Conservation (phyloP, 23 tunicate species). For the Ciona savignyi region DNA sequence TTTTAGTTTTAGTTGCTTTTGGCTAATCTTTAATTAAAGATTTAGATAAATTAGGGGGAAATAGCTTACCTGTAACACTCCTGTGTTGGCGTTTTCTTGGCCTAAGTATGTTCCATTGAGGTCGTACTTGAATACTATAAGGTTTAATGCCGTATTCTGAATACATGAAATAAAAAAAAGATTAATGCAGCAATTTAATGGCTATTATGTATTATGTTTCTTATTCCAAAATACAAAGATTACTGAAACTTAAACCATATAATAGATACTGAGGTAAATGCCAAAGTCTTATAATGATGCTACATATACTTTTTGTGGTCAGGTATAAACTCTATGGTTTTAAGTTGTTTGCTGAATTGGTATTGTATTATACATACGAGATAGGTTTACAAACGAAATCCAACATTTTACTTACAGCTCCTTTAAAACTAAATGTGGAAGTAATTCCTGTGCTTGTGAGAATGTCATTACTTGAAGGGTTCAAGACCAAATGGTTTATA, state of each 20-base stretch:
- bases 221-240: too few relatives aligned
- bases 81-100: constrained; percentile 31
- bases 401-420: constrained; percentile 28
- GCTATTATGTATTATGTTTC: not conserved
- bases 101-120: constrained; percentile 79
- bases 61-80: constrained; percentile 59
- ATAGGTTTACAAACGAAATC: too few relatives aligned
- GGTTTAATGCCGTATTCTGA: constrained; percentile 36
- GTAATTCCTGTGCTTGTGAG: constrained; percentile 26
- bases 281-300: too few relatives aligned
- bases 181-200: too few relatives aligned
- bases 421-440: constrained; percentile 23
- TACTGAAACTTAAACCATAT: too few relatives aligned
- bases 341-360: too few relatives aligned
- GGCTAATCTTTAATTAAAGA: too few relatives aligned
- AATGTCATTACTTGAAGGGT: constrained; percentile 1
- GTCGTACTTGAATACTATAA: constrained; percentile 57
- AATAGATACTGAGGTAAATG: too few relatives aligned
- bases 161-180: not conserved
- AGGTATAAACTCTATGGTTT: too few relatives aligned
- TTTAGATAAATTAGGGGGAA: not conserved
- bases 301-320: too few relatives aligned
- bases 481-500: not conserved
- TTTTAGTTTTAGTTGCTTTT: too few relatives aligned
- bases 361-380: too few relatives aligned